Evolutionary conservation across 2,888 invertebrate genomes (phyloP).

Genomic region (Pseudoips prasinana): DNA sequence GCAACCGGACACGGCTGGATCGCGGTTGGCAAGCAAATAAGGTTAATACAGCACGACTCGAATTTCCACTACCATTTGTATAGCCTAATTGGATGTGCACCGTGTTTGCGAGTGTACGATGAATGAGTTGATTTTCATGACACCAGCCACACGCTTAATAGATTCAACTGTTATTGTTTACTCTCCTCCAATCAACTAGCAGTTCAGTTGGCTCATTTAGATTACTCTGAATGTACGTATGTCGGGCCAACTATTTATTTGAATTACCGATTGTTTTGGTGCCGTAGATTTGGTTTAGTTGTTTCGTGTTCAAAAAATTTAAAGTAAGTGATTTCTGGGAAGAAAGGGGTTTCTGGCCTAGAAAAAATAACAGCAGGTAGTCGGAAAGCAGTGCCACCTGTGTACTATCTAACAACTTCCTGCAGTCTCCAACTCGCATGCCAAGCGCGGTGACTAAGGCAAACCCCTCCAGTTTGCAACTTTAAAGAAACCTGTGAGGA

Average conservation of each 20-base stretch:
- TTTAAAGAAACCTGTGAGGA: no score
- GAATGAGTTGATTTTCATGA: constrained; percentile 50
- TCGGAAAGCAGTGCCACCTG: no score
- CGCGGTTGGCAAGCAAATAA: constrained; percentile 37
- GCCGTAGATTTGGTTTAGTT: background rate
- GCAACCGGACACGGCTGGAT: constrained; percentile 27
- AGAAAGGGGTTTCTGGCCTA: no score
- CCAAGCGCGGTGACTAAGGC: no score
- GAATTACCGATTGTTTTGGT: constrained; percentile 1
- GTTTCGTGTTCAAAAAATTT: no score
- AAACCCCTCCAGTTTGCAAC: no score
- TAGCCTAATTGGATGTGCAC: constrained; percentile 45
- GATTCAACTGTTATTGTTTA: constrained; percentile 43
- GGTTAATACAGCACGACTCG: constrained; percentile 42
- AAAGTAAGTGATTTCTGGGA: no score
- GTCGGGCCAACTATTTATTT: background rate
- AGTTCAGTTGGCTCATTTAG: constrained; percentile 15
- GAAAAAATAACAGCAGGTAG: no score
- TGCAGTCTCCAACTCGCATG: no score
- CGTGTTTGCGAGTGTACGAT: constrained; percentile 31
- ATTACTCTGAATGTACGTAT: background rate
- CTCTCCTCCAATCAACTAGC: constrained; percentile 37
- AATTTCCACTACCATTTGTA: constrained; percentile 46
- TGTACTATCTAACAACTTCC: no score
- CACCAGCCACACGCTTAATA: constrained; percentile 32